These are phyloP conservation scores for Sciurus niger DNA, from an alignment of 2,113 vertebrate species.

Conservation along the genomic window DNA sequence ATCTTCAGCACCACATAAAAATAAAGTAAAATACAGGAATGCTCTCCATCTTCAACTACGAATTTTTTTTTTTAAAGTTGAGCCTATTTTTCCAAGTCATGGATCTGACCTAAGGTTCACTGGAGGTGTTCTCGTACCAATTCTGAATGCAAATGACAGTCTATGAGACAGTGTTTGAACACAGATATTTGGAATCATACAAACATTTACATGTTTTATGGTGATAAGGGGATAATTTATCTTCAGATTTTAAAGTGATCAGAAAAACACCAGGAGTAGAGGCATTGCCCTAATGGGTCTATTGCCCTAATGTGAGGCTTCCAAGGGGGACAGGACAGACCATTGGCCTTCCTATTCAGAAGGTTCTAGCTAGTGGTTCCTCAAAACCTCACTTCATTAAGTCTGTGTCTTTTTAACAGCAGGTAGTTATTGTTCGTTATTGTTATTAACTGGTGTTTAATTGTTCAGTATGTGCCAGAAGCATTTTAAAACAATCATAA, in stretches of 20 bases:
- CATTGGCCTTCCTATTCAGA: background rate
- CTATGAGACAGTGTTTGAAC: background rate
- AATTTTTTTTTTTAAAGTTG: background rate
- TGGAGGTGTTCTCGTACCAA: background rate
- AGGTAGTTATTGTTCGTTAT: background rate
- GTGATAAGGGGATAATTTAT: background rate
- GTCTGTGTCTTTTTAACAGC: background rate
- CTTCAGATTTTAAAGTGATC: constrained; percentile 47
- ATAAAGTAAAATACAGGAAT: too few relatives aligned
- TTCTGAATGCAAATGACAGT: background rate
- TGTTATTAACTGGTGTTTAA: constrained; percentile 16
- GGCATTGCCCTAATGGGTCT: background rate
- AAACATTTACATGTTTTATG: background rate
- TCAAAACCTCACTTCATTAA: background rate
- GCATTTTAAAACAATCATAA: constrained; percentile 31
- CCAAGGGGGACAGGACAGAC: background rate
- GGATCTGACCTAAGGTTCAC: background rate
- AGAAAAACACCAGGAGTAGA: constrained; percentile 23
- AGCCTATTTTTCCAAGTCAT: constrained; percentile 12
- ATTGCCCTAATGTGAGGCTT: background rate
- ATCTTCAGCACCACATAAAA: too few relatives aligned
- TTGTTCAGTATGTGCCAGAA: constrained; percentile 25
- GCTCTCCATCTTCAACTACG: too few relatives aligned
- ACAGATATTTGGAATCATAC: background rate
- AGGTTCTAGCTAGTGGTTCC: background rate